These are phyloP conservation scores for Pseudochirops corinnae DNA, from an alignment of 2,797 vertebrate genomes.

Conservation along the genomic window DNA sequence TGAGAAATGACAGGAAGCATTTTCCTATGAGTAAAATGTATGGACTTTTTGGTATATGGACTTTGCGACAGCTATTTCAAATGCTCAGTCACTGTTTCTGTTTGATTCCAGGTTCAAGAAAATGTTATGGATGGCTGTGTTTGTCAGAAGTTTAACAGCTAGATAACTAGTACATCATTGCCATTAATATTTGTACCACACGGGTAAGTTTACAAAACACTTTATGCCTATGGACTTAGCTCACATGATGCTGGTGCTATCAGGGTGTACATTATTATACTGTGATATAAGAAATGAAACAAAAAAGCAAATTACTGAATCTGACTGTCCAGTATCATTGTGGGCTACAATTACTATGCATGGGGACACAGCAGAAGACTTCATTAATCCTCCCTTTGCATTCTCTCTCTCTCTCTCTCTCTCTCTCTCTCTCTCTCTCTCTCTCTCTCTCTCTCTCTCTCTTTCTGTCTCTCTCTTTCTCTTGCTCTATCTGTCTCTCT, in stretches of 20 bases:
- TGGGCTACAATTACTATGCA: background rate
- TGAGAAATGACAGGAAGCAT: background rate
- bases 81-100: constrained; percentile 45
- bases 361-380: background rate
- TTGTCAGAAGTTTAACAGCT: background rate
- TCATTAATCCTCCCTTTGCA: background rate
- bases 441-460: too few relatives aligned
- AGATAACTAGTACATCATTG: background rate
- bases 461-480: too few relatives aligned
- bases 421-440: too few relatives aligned
- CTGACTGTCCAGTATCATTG: background rate
- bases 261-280: background rate
- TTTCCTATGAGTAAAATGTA: constrained; percentile 13
- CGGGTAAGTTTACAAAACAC: constrained; percentile 10
- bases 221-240: constrained; percentile 33
- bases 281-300: constrained; percentile 26
- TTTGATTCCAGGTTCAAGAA: constrained; percentile 12
- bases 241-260: background rate
- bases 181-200: constrained; percentile 24
- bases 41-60: background rate
- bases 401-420: background rate
- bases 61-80: constrained; percentile 51
- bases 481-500: too few relatives aligned
- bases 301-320: constrained; percentile 22
- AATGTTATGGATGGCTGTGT: background rate